phyloP scores from a whole-genome alignment of 1,140 invertebrate species.

The Leptestheria dahalacensis region DNA sequence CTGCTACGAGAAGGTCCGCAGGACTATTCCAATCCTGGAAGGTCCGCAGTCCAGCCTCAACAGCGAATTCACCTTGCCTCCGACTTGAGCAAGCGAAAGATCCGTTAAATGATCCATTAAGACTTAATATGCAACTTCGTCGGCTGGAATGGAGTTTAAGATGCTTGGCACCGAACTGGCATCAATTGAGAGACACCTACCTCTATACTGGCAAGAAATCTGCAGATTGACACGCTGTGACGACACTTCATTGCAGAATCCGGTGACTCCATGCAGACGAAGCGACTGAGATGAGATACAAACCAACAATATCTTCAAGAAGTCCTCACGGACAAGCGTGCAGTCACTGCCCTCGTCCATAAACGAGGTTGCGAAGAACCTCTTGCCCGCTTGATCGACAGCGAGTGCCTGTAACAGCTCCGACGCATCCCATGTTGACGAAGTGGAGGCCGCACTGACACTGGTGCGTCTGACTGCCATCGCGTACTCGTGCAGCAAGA shows the following conservation, averaged over 20 bases:
- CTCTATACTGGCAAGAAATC: background rate
- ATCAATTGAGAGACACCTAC: background rate
- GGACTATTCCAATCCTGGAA: background rate
- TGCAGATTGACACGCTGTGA: background rate
- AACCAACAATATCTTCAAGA: background rate
- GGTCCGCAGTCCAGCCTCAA: background rate
- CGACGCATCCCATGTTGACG: background rate
- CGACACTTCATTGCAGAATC: background rate
- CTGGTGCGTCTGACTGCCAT: background rate
- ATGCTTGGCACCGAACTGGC: slow-evolving; percentile 4
- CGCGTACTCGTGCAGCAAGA: background rate
- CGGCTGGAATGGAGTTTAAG: background rate
- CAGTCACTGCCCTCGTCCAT: slow-evolving; percentile 9
- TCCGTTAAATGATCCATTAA: slow-evolving; percentile 6
- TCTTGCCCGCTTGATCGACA: background rate
- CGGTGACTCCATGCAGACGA: background rate
- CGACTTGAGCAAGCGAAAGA: slow-evolving; percentile 1
- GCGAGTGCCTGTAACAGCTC: background rate
- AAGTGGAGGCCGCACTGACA: background rate
- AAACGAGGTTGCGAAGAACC: background rate
- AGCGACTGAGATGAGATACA: background rate
- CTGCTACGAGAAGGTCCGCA: background rate
- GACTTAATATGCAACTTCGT: background rate
- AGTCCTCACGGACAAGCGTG: background rate
- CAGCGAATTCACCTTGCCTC: background rate